Conservation (phyloP, 2,888 invertebrate species). For the Meganola albula region DNA sequence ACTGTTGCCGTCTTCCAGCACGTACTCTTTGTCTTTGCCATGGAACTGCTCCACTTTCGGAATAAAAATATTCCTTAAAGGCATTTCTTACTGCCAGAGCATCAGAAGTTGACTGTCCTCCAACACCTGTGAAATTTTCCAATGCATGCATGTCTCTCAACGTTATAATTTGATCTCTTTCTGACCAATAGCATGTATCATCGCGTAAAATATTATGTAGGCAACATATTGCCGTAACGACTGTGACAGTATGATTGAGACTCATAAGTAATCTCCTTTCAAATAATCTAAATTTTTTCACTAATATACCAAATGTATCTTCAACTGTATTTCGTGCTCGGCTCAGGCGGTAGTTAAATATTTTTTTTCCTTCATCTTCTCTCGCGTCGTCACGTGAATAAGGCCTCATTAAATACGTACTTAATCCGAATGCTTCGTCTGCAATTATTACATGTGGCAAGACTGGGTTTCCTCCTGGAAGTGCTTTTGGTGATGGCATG, state of each 20-base stretch:
- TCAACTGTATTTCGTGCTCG: constrained; percentile 8
- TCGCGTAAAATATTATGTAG: constrained; percentile 5
- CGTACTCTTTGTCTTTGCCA: constrained; percentile 7
- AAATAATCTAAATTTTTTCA: constrained; percentile 10
- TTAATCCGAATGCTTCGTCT: constrained; percentile 18
- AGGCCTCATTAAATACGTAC: constrained; percentile 13
- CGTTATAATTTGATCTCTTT: constrained; percentile 5
- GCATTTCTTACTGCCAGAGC: constrained; percentile 7
- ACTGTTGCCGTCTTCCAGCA: constrained; percentile 9
- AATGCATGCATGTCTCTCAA: constrained; percentile 4
- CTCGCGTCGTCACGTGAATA: too few relatives aligned
- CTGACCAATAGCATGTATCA: constrained; percentile 4
- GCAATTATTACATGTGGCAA: constrained; percentile 2
- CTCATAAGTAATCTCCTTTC: constrained; percentile 8
- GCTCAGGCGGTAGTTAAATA: constrained; percentile 11
- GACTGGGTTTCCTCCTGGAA: constrained; percentile 1
- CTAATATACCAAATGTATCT: constrained; percentile 15
- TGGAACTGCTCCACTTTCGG: constrained; percentile 6
- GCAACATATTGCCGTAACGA: constrained; percentile 6
- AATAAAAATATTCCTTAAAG: constrained; percentile 10
- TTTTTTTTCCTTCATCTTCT: constrained; percentile 10
- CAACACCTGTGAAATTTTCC: constrained; percentile 8
- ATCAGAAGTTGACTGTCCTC: constrained; percentile 7
- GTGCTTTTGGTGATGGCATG: constrained; percentile 5
- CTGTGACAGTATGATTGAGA: constrained; percentile 1